Percentiles rank a stretch among this genome's conserved stretches.
Conservation (phyloP, 2,797 vertebrate species). For the Pelobates cultripes region DNA sequence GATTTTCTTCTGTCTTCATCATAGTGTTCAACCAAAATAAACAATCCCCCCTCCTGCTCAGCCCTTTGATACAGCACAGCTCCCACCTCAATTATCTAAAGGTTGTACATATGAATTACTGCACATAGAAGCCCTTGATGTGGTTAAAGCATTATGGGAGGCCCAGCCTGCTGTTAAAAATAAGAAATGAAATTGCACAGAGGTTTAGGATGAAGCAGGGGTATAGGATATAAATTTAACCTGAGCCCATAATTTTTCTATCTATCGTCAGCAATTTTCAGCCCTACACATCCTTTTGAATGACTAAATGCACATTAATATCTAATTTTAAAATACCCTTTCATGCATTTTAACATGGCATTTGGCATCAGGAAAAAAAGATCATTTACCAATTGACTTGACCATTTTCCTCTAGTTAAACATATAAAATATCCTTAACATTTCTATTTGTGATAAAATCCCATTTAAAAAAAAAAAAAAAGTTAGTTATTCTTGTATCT, state of each 20-base stretch:
- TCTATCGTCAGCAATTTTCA: constrained; percentile 4
- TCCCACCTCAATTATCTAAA: constrained; percentile 41
- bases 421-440: too few relatives aligned
- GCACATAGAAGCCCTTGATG: constrained; percentile 30
- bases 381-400: too few relatives aligned
- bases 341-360: too few relatives aligned
- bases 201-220: neutral
- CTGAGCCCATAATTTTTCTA: constrained; percentile 4
- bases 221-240: constrained; percentile 16
- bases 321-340: neutral
- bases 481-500: too few relatives aligned
- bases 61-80: constrained; percentile 43
- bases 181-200: constrained; percentile 10
- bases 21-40: constrained; percentile 46
- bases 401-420: too few relatives aligned
- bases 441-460: too few relatives aligned
- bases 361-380: too few relatives aligned
- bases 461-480: too few relatives aligned
- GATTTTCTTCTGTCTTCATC: constrained; percentile 28
- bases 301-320: neutral
- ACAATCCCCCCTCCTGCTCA: constrained; percentile 30
- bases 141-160: constrained; percentile 48
- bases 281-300: neutral
- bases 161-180: constrained; percentile 31
- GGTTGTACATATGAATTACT: constrained; percentile 47